Evolutionary conservation across 2,797 vertebrate genomes (phyloP).

Genomic region (Antrozous pallidus): DNA sequence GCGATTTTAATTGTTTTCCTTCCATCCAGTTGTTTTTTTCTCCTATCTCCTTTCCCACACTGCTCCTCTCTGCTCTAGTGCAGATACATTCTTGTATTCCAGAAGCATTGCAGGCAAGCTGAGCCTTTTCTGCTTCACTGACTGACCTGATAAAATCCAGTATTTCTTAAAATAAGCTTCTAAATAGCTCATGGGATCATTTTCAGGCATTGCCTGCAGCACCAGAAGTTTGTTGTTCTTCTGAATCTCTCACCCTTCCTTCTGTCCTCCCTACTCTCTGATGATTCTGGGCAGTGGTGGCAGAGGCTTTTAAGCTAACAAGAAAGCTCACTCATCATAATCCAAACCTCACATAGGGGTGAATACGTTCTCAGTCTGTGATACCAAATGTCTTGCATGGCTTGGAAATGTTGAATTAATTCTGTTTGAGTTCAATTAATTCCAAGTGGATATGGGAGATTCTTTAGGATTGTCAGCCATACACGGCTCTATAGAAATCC

Average conservation of each 20-base stretch:
- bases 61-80: not conserved
- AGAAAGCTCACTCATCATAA: not conserved
- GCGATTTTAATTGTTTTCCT: constrained; percentile 22
- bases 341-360: not conserved
- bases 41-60: not conserved
- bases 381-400: not conserved
- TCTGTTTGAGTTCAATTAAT: constrained; percentile 11
- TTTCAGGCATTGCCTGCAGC: constrained; percentile 5
- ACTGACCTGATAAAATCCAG: constrained; percentile 49
- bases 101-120: constrained; percentile 55
- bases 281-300: not conserved
- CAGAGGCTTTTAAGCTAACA: not conserved
- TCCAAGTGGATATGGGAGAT: not conserved
- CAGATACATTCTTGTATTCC: constrained; percentile 42
- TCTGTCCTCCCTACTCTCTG: not conserved
- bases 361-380: not conserved
- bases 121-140: constrained; percentile 56
- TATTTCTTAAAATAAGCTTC: constrained; percentile 64
- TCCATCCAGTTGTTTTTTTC: not conserved
- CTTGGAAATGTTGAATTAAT: not conserved
- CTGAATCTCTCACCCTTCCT: not conserved
- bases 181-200: constrained; percentile 52
- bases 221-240: not conserved
- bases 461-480: not conserved
- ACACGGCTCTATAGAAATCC: not conserved